These are phyloP conservation scores for Icerya purchasi DNA, from an alignment of 2,888 invertebrate genomes.

Conservation along the genomic window DNA sequence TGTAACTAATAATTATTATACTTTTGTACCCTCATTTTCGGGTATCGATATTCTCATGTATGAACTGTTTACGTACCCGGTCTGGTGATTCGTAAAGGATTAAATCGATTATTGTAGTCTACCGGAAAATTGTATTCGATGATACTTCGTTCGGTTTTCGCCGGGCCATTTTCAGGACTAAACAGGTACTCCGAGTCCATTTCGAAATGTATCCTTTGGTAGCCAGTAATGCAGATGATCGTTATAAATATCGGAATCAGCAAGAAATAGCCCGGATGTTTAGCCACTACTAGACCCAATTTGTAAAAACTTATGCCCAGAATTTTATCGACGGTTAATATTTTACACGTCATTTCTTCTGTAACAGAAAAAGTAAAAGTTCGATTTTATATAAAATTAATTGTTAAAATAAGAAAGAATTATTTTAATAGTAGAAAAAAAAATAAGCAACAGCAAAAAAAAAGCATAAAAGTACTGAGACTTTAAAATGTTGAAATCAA, in stretches of 20 bases:
- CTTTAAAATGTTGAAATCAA: too few relatives aligned
- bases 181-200: constrained; percentile 86
- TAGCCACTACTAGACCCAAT: constrained; percentile 54
- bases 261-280: constrained; percentile 69
- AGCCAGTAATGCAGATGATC: constrained; percentile 58
- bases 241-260: constrained; percentile 65
- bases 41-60: too few relatives aligned
- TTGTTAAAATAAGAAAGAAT: too few relatives aligned
- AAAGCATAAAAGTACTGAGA: too few relatives aligned
- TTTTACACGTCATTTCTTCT: too few relatives aligned
- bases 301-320: constrained; percentile 62
- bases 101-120: constrained; percentile 67
- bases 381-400: too few relatives aligned
- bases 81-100: constrained; percentile 66
- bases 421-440: too few relatives aligned
- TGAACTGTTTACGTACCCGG: constrained; percentile 51
- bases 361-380: too few relatives aligned
- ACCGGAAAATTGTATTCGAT: constrained; percentile 70
- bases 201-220: constrained; percentile 60
- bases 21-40: too few relatives aligned
- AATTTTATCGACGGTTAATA: constrained; percentile 56
- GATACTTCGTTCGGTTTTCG: constrained; percentile 55
- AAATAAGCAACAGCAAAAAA: too few relatives aligned
- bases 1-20: too few relatives aligned
- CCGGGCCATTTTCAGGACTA: constrained; percentile 69